These are phyloP conservation scores for Archips crataeganus DNA, from an alignment of 2,888 invertebrate genomes.

Conservation along the genomic window DNA sequence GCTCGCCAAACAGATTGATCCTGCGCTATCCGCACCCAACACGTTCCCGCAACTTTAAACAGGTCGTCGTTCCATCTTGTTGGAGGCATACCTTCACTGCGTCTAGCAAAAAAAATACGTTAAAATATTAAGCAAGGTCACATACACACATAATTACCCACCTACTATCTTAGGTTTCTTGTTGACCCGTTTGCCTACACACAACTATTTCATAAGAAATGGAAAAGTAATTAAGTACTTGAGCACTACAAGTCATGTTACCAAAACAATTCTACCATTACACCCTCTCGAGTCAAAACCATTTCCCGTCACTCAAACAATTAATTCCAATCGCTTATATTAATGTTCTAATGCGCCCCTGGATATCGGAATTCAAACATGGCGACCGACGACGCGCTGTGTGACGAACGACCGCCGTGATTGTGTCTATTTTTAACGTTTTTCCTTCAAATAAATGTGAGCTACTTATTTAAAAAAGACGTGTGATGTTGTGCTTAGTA, in stretches of 20 bases:
- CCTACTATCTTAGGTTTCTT: too few species aligned
- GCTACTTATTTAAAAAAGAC: constrained; percentile 49
- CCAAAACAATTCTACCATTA: background rate
- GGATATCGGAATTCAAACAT: constrained; percentile 75
- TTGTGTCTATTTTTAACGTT: constrained; percentile 63
- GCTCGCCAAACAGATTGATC: too few species aligned
- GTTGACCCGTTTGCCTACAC: too few species aligned
- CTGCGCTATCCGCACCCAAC: too few species aligned
- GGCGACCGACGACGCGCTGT: constrained; percentile 78
- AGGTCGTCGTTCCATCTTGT: too few species aligned
- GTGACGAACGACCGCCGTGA: constrained; percentile 72
- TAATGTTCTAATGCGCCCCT: constrained; percentile 63
- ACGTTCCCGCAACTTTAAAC: too few species aligned
- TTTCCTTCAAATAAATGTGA: constrained; percentile 49
- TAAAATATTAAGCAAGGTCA: too few species aligned
- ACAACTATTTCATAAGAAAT: background rate
- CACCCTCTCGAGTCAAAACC: background rate
- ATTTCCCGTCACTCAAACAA: constrained; percentile 10
- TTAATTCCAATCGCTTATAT: constrained; percentile 26
- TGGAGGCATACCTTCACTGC: too few species aligned
- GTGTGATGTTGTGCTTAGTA: constrained; percentile 48
- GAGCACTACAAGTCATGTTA: background rate
- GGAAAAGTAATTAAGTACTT: too few species aligned
- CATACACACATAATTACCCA: too few species aligned
- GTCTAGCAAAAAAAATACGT: too few species aligned